A percentile compares a stretch with the other conserved stretches of the same genome.
These are phyloP conservation scores for Atherinomorus stipes DNA, from an alignment of 2,113 vertebrate species.

Conservation along the genomic window DNA sequence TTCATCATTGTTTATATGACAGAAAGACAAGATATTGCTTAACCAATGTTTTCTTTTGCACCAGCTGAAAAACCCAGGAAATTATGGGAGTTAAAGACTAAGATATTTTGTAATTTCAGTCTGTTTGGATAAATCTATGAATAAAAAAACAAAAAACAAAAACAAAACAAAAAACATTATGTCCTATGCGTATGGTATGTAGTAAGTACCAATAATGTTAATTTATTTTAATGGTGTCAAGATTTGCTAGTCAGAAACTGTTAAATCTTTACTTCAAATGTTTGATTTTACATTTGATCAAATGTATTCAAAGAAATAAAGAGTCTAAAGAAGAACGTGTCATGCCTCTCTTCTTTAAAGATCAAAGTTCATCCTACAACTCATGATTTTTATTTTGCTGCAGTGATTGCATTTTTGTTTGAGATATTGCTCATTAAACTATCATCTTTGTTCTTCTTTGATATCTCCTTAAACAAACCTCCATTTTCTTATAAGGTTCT, in stretches of 20 bases:
- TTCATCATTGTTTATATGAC: constrained; percentile 64
- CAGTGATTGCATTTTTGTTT: no score
- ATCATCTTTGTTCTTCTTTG: no score
- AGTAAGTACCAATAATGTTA: constrained; percentile 94
- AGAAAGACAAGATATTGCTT: constrained; percentile 62
- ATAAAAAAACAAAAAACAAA: constrained; percentile 59
- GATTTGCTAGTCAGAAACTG: constrained; percentile 98
- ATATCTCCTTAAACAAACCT: no score
- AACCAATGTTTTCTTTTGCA: constrained; percentile 70
- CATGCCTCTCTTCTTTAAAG: constrained; percentile 78
- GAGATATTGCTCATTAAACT: no score
- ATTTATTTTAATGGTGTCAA: constrained; percentile 98
- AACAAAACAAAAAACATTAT: constrained; percentile 76
- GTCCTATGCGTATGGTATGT: constrained; percentile 87
- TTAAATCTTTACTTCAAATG: constrained; percentile 97
- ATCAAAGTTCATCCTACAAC: not conserved
- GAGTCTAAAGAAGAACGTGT: constrained; percentile 94
- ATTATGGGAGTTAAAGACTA: constrained; percentile 89
- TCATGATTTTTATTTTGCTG: not conserved
- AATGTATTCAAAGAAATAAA: constrained; percentile 94
- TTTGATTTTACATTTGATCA: constrained; percentile 98
- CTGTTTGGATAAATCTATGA: constrained; percentile 91
- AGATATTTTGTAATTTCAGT: constrained; percentile 93
- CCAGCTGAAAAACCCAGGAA: constrained; percentile 76
- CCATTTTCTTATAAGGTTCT: no score